Percentiles rank a stretch among this genome's conserved stretches.
Conservation (phyloP, 2,113 vertebrate genomes). For the Noturus placidus region DNA sequence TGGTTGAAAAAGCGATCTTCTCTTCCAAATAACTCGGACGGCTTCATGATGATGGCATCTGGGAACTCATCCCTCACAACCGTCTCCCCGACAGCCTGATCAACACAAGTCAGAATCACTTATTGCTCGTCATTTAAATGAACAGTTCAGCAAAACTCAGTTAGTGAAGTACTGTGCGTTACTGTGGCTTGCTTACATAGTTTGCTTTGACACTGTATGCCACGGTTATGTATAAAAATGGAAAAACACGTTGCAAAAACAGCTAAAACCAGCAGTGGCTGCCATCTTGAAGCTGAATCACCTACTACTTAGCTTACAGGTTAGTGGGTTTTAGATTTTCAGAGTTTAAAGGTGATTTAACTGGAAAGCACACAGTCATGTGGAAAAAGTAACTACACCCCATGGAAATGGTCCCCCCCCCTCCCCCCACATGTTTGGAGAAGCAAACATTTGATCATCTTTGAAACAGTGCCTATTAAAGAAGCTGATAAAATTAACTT, state of each 20-base stretch:
- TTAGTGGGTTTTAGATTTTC: no score
- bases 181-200: neutral
- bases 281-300: neutral
- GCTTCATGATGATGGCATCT: conserved; percentile 88
- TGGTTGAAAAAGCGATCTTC: conserved; percentile 93
- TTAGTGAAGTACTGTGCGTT: neutral
- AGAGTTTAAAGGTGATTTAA: no score
- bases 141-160: neutral
- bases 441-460: no score
- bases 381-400: no score
- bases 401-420: no score
- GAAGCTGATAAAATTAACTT: no score
- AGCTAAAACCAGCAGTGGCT: neutral
- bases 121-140: neutral
- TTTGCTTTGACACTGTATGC: neutral
- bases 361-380: no score
- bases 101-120: neutral
- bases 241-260: neutral
- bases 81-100: conserved; percentile 88
- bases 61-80: conserved; percentile 87
- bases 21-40: conserved; percentile 89
- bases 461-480: no score
- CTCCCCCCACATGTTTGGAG: no score
- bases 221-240: neutral
- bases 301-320: no score